Percentiles rank a stretch among this genome's conserved stretches.
These are phyloP conservation scores for Zele albiditarsus DNA, from an alignment of 2,888 invertebrate species.

Conservation along the genomic window DNA sequence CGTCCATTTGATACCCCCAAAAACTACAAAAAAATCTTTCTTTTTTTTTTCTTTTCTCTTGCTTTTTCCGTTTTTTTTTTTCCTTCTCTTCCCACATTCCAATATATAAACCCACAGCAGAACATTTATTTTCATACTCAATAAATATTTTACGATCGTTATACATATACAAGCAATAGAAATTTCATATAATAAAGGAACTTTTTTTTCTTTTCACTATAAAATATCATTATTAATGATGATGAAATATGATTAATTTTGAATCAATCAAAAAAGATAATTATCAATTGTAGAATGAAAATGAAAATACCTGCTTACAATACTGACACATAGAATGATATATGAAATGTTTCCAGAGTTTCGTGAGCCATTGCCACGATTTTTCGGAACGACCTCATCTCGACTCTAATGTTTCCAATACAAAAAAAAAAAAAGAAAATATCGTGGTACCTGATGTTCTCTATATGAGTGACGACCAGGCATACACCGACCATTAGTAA, in stretches of 20 bases:
- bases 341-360: conserved; percentile 35
- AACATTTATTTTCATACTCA: conserved; percentile 17
- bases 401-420: conserved; percentile 32
- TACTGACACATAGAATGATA: conserved; percentile 30
- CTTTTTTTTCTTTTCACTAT: not conserved
- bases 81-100: conserved; percentile 43
- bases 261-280: not conserved
- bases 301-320: not conserved
- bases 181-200: not conserved
- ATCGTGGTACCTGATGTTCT: not conserved
- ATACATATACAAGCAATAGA: not conserved
- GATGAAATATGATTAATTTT: not conserved
- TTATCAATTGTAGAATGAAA: conserved; percentile 7
- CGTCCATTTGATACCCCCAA: conserved; percentile 46
- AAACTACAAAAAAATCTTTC: conserved; percentile 22
- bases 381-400: conserved; percentile 6
- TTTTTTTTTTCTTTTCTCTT: conserved; percentile 34
- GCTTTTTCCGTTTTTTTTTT: conserved; percentile 14
- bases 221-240: not conserved
- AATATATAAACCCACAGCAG: conserved; percentile 3
- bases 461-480: not conserved
- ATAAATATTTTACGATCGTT: conserved; percentile 9
- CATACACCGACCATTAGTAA: conserved; percentile 41
- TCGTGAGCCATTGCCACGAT: not conserved
- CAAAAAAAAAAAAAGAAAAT: not conserved